Percentiles rank a stretch among this genome's conserved stretches.
Conservation (phyloP, 2,888 invertebrate species). For the Drosophila sordidula region DNA sequence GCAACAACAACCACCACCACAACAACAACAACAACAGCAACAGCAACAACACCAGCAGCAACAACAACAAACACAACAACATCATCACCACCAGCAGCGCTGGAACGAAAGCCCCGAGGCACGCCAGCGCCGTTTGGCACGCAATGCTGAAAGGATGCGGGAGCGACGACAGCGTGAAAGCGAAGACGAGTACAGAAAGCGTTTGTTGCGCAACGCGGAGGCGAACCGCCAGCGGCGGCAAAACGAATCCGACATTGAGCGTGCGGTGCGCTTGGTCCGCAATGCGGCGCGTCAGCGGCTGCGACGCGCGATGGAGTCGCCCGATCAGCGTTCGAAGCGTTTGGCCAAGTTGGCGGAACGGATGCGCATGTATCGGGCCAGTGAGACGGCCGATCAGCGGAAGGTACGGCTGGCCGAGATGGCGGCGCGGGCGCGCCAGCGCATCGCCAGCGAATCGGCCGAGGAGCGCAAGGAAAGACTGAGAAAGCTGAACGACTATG, state of each 20-base stretch:
- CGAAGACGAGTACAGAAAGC: conserved; percentile 84
- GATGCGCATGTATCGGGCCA: conserved; percentile 84
- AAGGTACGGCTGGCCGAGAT: conserved; percentile 84
- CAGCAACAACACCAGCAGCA: conserved; percentile 49
- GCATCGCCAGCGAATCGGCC: conserved; percentile 83
- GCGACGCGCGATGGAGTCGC: conserved; percentile 85
- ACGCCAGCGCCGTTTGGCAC: conserved; percentile 83
- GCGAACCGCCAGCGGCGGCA: conserved; percentile 84
- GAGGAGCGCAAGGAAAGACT: conserved; percentile 85
- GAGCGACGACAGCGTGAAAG: conserved; percentile 84
- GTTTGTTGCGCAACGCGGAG: conserved; percentile 84
- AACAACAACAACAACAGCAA: conserved; percentile 50
- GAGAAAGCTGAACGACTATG: conserved; percentile 85
- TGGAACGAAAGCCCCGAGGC: conserved; percentile 85
- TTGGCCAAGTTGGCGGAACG: conserved; percentile 84
- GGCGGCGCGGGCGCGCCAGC: conserved; percentile 84
- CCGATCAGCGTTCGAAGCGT: conserved; percentile 83
- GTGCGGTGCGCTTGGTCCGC: conserved; percentile 84
- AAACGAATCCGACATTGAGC: conserved; percentile 84
- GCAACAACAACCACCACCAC: conserved; percentile 35
- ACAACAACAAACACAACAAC: conserved; percentile 52
- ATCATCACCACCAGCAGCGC: conserved; percentile 78
- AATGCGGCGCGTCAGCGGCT: conserved; percentile 85
- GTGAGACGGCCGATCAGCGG: conserved; percentile 84
- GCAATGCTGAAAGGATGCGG: conserved; percentile 85